These are phyloP conservation scores for Vombatus ursinus DNA, from an alignment of 2,113 vertebrate genomes.

Conservation along the genomic window DNA sequence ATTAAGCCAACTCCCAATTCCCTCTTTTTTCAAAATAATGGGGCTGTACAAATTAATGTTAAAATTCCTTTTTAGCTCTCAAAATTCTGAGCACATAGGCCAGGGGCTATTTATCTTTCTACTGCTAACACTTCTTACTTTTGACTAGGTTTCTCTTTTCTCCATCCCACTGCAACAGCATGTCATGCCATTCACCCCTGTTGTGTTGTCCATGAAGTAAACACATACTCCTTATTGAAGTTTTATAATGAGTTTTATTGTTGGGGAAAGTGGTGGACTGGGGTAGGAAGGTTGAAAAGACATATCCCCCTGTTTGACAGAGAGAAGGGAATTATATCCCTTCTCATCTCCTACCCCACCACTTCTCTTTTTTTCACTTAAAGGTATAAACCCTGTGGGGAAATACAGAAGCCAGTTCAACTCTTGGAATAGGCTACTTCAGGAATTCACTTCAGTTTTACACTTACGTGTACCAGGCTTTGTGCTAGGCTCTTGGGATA, in stretches of 20 bases:
- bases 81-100: neutral
- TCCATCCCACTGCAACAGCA: neutral
- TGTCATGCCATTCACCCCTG: too few relatives aligned
- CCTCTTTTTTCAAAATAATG: neutral
- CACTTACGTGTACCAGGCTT: neutral
- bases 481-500: neutral
- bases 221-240: neutral
- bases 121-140: neutral
- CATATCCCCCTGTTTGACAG: neutral
- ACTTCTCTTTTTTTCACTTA: neutral
- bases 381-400: neutral
- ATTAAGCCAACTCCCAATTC: neutral
- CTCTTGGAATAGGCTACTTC: neutral
- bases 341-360: neutral
- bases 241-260: neutral
- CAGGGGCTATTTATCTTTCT: neutral
- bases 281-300: neutral
- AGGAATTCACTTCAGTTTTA: neutral
- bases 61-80: neutral
- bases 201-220: too few relatives aligned
- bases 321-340: neutral
- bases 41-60: neutral
- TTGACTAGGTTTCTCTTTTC: neutral
- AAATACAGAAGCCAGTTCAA: neutral
- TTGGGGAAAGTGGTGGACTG: neutral